Conservation (phyloP, 2,797 vertebrate genomes). For the Columba guinea region DNA sequence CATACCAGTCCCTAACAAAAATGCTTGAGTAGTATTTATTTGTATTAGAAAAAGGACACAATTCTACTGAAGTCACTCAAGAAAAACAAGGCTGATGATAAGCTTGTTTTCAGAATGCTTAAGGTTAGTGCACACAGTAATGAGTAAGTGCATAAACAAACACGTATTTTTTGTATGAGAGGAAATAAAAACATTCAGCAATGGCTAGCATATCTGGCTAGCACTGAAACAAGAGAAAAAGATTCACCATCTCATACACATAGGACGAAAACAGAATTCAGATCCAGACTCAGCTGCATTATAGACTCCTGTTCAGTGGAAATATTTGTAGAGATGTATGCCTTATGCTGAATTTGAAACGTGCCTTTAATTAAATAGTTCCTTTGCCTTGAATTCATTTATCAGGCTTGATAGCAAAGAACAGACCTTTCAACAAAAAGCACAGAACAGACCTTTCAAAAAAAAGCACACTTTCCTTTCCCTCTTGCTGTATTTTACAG, state of each 20-base stretch:
- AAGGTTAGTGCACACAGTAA: background rate
- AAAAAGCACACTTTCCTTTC: constrained; percentile 27
- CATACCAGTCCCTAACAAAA: background rate
- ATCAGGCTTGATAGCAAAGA: background rate
- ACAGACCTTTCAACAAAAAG: constrained; percentile 39
- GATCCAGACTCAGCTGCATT: background rate
- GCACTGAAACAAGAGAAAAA: background rate
- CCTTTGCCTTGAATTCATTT: background rate
- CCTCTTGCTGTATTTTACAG: background rate
- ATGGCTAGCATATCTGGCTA: background rate
- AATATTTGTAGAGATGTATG: background rate
- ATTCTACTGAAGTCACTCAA: background rate
- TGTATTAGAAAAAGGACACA: background rate
- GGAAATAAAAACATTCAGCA: background rate
- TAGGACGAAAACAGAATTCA: background rate
- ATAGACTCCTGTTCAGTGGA: background rate
- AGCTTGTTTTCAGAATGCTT: background rate
- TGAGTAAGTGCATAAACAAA: background rate
- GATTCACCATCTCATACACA: background rate
- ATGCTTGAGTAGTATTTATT: background rate
- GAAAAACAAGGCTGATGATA: background rate
- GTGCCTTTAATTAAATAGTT: background rate
- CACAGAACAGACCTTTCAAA: constrained; percentile 25
- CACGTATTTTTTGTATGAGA: background rate
- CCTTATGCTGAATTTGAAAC: background rate